Evolutionary conservation across 2,113 vertebrate genomes (phyloP).

Genomic region (Rafetus swinhoei): DNA sequence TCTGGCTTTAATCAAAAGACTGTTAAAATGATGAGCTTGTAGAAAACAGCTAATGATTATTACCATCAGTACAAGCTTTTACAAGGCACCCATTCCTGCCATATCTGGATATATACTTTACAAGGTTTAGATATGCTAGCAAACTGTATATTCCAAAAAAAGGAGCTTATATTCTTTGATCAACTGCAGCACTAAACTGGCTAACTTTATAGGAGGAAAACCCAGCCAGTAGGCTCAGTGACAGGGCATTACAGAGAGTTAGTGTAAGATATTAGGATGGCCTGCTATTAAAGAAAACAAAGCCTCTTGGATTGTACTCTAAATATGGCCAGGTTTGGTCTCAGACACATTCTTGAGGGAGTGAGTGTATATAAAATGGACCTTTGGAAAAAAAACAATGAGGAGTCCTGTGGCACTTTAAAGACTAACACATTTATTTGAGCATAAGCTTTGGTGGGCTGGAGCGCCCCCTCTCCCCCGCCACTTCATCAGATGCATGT

Average conservation of each 20-base stretch:
- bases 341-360: neutral
- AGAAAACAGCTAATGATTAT: neutral
- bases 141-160: rapidly evolving
- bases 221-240: neutral
- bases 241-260: neutral
- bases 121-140: neutral
- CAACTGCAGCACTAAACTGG: neutral
- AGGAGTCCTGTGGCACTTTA: too few relatives aligned
- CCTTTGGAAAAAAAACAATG: neutral
- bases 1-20: constrained; percentile 35
- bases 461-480: too few relatives aligned
- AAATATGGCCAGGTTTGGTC: neutral
- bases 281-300: neutral
- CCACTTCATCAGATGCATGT: too few relatives aligned
- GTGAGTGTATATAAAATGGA: neutral
- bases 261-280: neutral
- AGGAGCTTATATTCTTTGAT: neutral
- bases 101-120: neutral
- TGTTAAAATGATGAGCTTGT: neutral
- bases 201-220: neutral
- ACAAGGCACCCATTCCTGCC: neutral
- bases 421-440: too few relatives aligned
- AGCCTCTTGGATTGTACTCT: neutral
- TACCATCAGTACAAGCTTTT: neutral
- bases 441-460: too few relatives aligned